Evolutionary conservation across 1,140 invertebrate species (phyloP).

Genomic region (Littorina saxatilis): DNA sequence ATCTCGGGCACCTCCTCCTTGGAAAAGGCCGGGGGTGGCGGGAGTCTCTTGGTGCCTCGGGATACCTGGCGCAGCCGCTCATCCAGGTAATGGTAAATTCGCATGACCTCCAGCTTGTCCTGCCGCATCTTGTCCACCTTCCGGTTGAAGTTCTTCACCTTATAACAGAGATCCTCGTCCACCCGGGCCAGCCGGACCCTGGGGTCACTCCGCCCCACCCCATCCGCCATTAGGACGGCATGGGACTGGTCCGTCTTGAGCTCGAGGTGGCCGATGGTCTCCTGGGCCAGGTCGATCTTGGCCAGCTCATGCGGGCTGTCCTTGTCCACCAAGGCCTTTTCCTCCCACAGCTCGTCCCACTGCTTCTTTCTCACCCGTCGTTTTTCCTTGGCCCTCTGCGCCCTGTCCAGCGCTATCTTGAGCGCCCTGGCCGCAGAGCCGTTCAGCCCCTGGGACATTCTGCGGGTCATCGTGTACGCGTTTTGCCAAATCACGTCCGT

Average conservation of each 20-base stretch:
- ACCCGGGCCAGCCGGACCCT: not conserved
- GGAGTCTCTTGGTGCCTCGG: not conserved
- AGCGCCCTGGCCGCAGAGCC: not conserved
- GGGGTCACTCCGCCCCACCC: not conserved
- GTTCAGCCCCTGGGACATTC: not conserved
- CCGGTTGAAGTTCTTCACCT: not conserved
- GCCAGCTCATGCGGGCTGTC: constrained; percentile 7
- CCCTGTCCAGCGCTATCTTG: constrained; percentile 3
- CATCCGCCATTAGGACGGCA: not conserved
- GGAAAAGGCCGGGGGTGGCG: not conserved
- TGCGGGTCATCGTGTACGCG: not conserved
- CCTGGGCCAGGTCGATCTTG: not conserved
- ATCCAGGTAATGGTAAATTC: not conserved
- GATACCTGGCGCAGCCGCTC: not conserved
- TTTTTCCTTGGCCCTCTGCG: not conserved
- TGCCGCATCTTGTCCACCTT: not conserved
- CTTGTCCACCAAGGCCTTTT: not conserved
- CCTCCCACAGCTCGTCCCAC: not conserved
- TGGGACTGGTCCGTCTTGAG: not conserved
- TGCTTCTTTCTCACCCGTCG: not conserved
- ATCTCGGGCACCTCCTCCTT: not conserved
- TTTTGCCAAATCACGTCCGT: not conserved
- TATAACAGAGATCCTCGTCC: not conserved
- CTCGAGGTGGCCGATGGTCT: not conserved
- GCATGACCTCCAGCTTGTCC: not conserved